These are phyloP conservation scores for Drosophila prosaltans DNA, from an alignment of 1,140 invertebrate species.

Conservation along the genomic window DNA sequence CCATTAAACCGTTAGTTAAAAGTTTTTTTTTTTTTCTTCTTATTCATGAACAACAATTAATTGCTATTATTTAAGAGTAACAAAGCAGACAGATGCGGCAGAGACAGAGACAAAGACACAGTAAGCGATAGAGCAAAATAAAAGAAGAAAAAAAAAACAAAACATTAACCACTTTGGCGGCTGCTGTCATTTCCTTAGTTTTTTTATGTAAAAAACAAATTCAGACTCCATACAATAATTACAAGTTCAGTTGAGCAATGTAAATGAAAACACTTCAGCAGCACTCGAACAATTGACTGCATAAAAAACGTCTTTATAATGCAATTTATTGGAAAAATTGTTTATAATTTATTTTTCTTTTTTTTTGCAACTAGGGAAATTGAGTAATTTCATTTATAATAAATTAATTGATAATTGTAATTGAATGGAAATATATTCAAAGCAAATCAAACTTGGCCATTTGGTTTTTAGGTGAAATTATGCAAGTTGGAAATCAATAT, in stretches of 20 bases:
- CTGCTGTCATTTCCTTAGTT: slow-evolving; percentile 50
- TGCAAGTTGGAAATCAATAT: no score
- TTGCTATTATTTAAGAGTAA: slow-evolving; percentile 60
- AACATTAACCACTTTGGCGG: slow-evolving; percentile 25
- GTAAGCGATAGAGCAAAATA: slow-evolving; percentile 8
- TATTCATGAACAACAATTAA: slow-evolving; percentile 70
- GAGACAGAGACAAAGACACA: slow-evolving; percentile 26
- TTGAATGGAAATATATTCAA: slow-evolving; percentile 14
- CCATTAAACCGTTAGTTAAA: slow-evolving; percentile 77
- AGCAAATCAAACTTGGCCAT: no score
- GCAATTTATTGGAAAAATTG: slow-evolving; percentile 74
- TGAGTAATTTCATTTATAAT: slow-evolving; percentile 35
- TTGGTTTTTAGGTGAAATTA: no score
- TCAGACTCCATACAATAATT: slow-evolving; percentile 58
- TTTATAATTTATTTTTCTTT: slow-evolving; percentile 23
- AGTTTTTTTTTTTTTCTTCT: slow-evolving; percentile 52
- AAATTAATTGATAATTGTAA: slow-evolving; percentile 25
- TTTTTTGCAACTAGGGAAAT: slow-evolving; percentile 37
- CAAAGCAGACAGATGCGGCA: slow-evolving; percentile 25
- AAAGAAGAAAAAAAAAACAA: slow-evolving; percentile 5
- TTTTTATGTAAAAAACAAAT: slow-evolving; percentile 40
- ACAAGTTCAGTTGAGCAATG: slow-evolving; percentile 79
- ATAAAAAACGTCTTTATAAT: slow-evolving; percentile 55
- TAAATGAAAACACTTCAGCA: slow-evolving; percentile 80
- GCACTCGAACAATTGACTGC: slow-evolving; percentile 74